These are phyloP conservation scores for Petrocephalus sullivani DNA, from an alignment of 2,797 vertebrate genomes.

Conservation along the genomic window DNA sequence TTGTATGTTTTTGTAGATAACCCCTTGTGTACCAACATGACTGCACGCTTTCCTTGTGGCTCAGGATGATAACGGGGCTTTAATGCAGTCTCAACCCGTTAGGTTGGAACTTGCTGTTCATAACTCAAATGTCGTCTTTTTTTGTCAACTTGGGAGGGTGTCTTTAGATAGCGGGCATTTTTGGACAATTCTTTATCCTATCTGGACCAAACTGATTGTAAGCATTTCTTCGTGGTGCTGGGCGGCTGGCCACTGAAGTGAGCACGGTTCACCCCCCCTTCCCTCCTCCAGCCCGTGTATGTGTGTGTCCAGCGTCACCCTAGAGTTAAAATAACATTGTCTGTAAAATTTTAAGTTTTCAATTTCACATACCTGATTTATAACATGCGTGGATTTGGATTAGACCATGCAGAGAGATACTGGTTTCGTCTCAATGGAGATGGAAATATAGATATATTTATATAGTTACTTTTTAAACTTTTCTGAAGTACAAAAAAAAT, in stretches of 20 bases:
- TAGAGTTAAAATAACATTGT: not conserved
- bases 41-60: slow-evolving; percentile 34
- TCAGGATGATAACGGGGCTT: slow-evolving; percentile 39
- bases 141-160: not conserved
- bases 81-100: not conserved
- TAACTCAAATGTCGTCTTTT: not conserved
- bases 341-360: not conserved
- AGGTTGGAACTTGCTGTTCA: not conserved
- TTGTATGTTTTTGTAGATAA: slow-evolving; percentile 37
- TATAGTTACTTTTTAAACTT: not conserved
- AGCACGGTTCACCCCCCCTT: too few relatives aligned
- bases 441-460: not conserved
- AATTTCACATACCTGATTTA: not conserved
- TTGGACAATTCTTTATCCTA: not conserved
- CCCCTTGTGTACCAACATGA: slow-evolving; percentile 14
- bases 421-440: not conserved
- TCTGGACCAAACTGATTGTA: slow-evolving; percentile 4
- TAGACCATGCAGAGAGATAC: not conserved
- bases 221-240: not conserved
- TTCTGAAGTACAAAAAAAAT: not conserved
- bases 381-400: not conserved
- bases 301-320: not conserved
- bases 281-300: not conserved
- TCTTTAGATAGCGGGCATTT: not conserved
- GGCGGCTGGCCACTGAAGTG: not conserved